Base-by-base conservation (phyloP, 2,797 vertebrate genomes). In the Enteromius treurensis region DNA sequence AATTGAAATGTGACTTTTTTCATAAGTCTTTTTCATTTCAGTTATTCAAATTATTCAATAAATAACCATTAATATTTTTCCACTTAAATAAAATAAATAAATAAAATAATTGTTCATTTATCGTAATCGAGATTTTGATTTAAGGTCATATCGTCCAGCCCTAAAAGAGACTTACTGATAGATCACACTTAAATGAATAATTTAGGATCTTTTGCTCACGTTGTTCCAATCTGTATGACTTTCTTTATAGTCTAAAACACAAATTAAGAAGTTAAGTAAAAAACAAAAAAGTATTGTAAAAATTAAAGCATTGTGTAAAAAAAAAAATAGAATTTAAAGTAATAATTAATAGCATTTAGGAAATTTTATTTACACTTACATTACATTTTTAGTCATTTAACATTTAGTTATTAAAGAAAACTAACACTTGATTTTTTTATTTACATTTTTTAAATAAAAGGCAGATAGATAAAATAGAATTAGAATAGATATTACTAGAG, bases 151-250 rank as follows among this genome's bases (percentile, higher is more conserved):
- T 64, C 60, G 26, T 32, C 60, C 14, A 32, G 60, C 60, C 60
- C 26, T 64, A 17, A 17, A 8, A 69, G 77, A 58, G 37, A 70
- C 29, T 47, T 60, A 5, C 32, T 11, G 26, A 65, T 8, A 62
- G 11, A 15, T 62, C 60, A 62, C 15, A 4, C 51, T 58, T 37
- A 21, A 29, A 58, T 4, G 1, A 58, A 37, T 26, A 0, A 37
- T 79, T 49, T 37, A 15, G 14, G 8, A 37, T 37, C 1, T 49
- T 49, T 67, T 67, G 15, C 29, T 51, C 40, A 13, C 19, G 55
- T 65, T 65, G 60, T 34, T 78, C 6, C 42, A 64, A 78, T 23
- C 42, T 78, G 23, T 78, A 32, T 65, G 34, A 10, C 3, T 45
- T 62, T 42, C 15, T 73, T 73, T 73, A 4, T 23, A 45, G 17